Conservation (phyloP, 2,888 invertebrate species). For the Caenorhabditis imperialis region DNA sequence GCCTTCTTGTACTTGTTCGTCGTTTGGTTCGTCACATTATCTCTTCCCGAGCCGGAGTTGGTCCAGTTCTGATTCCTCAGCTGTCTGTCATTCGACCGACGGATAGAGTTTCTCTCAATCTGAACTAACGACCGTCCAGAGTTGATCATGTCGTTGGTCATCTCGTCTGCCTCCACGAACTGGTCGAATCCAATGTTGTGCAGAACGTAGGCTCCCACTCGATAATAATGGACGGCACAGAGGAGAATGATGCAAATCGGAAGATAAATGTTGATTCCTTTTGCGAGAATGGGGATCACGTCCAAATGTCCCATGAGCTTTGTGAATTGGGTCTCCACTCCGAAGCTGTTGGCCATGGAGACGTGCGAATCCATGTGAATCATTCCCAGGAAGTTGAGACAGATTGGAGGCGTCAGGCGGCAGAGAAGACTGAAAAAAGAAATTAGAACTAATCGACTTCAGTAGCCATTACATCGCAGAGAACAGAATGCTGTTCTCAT, state of each 20-base stretch:
- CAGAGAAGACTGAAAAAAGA: constrained; percentile 81
- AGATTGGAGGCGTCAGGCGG: constrained; percentile 96
- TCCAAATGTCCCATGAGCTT: constrained; percentile 99
- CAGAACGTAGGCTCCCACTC: constrained; percentile 90
- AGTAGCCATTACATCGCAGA: constrained; percentile 87
- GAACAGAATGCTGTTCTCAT: constrained; percentile 98
- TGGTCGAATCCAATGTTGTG: constrained; percentile 95
- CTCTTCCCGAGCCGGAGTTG: constrained; percentile 2
- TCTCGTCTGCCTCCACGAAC: constrained; percentile 88
- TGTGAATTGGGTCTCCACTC: constrained; percentile 90
- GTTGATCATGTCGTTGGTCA: constrained; percentile 82
- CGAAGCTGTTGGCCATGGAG: constrained; percentile 68
- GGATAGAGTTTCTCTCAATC: constrained; percentile 64
- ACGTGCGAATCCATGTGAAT: constrained; percentile 93
- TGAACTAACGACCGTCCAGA: constrained; percentile 65
- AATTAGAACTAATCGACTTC: too few relatives aligned
- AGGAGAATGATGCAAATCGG: constrained; percentile 95
- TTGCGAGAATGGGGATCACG: constrained; percentile 93
- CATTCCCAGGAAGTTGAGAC: constrained; percentile 95
- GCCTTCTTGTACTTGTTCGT: constrained; percentile 12
- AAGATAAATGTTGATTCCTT: constrained; percentile 99
- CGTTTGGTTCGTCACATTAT: not conserved
- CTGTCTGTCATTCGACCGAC: constrained; percentile 46
- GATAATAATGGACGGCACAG: constrained; percentile 87
- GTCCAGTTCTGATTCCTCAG: constrained; percentile 35